Conservation (phyloP, 2,113 vertebrate genomes). For the Cynoglossus semilaevis region DNA sequence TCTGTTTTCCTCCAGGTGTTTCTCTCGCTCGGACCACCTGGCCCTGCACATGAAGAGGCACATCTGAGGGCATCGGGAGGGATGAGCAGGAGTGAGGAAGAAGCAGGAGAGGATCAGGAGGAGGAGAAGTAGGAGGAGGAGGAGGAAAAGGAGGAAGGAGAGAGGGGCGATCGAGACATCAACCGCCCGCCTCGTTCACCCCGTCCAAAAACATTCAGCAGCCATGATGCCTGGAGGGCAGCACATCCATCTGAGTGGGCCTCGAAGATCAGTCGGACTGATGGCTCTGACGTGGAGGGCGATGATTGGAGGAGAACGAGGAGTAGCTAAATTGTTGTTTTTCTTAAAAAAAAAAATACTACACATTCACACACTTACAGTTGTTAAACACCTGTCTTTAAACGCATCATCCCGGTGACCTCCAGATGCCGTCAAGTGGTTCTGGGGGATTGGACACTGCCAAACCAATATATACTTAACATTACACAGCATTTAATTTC, state of each 20-base stretch:
- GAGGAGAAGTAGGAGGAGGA: constrained; percentile 23
- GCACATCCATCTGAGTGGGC: constrained; percentile 18
- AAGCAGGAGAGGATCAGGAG: not conserved
- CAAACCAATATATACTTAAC: constrained; percentile 63
- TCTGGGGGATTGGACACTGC: constrained; percentile 75
- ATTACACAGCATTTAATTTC: constrained; percentile 34
- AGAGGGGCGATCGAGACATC: constrained; percentile 48
- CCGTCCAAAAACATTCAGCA: constrained; percentile 32
- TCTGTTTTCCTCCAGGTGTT: constrained; percentile 81
- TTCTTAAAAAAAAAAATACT: constrained; percentile 44
- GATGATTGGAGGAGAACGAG: constrained; percentile 36
- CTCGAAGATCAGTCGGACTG: not conserved
- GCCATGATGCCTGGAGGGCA: constrained; percentile 22
- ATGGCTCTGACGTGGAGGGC: constrained; percentile 4
- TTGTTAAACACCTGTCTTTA: constrained; percentile 48
- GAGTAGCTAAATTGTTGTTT: constrained; percentile 73
- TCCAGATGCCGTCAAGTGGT: constrained; percentile 42
- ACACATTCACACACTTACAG: constrained; percentile 59
- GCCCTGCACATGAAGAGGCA: constrained; percentile 98
- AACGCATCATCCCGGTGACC: constrained; percentile 66
- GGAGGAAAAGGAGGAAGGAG: constrained; percentile 38
- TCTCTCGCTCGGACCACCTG: constrained; percentile 96
- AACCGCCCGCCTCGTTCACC: constrained; percentile 40
- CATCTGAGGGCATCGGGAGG: constrained; percentile 74
- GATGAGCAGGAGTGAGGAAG: constrained; percentile 23